phyloP scores from a whole-genome alignment of 2,797 vertebrate genomes.

The Gymnothorax reevesii region DNA sequence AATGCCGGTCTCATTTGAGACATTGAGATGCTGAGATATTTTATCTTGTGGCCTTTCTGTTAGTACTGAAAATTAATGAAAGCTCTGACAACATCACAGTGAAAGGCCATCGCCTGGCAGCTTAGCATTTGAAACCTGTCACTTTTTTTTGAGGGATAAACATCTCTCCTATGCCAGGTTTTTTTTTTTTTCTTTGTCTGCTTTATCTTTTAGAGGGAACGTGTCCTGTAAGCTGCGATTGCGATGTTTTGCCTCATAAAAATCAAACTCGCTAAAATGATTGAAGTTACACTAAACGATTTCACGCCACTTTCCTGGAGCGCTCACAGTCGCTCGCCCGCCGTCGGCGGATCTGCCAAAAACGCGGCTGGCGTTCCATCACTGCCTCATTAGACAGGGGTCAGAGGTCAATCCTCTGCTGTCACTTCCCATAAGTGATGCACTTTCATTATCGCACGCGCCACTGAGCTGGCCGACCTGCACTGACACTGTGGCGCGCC shows the following conservation, averaged over 20 bases:
- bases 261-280: too few species aligned
- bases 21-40: neutral
- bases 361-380: conserved; percentile 43
- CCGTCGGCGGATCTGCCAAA: conserved; percentile 23
- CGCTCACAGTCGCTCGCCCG: neutral
- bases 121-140: too few species aligned
- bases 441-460: conserved; percentile 34
- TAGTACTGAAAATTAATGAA: neutral
- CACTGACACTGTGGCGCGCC: neutral
- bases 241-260: neutral
- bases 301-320: neutral
- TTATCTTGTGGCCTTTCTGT: neutral
- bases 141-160: neutral
- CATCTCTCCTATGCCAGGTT: too few species aligned
- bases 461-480: neutral
- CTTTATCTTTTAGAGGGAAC: neutral
- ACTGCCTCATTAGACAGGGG: conserved; percentile 41
- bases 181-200: neutral
- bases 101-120: neutral
- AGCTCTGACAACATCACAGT: neutral
- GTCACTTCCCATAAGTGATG: conserved; percentile 44
- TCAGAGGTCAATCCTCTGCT: conserved; percentile 41
- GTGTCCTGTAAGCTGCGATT: neutral
- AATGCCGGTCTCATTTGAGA: neutral
- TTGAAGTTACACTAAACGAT: neutral